Conservation (phyloP, 2,113 vertebrate species). For the Bujurquina vittata region DNA sequence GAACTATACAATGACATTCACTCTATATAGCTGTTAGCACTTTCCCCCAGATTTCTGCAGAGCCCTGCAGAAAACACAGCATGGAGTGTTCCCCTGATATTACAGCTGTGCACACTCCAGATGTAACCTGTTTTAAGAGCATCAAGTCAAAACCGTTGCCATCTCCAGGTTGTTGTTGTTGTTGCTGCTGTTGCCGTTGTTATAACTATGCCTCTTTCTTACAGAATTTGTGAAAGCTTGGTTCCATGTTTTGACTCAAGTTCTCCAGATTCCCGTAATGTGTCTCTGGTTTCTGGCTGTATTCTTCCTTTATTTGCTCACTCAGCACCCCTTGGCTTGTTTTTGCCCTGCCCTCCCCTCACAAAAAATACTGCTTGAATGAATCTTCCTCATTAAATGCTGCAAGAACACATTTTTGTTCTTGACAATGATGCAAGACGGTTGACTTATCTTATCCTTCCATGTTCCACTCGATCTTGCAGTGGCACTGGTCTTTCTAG, state of each 20-base stretch:
- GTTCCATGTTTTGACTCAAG: conserved; percentile 73
- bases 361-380: conserved; percentile 37
- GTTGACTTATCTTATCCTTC: conserved; percentile 58
- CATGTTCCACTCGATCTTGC: background rate
- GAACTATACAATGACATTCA: conserved; percentile 18
- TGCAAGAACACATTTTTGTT: conserved; percentile 40
- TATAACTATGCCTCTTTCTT: conserved; percentile 77
- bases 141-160: background rate
- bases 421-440: conserved; percentile 71
- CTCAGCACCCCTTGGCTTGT: conserved; percentile 16
- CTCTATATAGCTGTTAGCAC: background rate
- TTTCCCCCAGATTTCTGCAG: background rate
- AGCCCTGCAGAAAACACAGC: background rate
- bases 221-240: conserved; percentile 81
- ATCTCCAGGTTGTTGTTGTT: conserved; percentile 26
- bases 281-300: conserved; percentile 57
- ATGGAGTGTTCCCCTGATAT: background rate
- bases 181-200: conserved; percentile 40
- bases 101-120: background rate
- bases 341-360: conserved; percentile 1
- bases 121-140: background rate
- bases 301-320: conserved; percentile 38
- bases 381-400: conserved; percentile 11
- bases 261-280: conserved; percentile 77
- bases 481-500: background rate